Conservation (phyloP, 2,113 vertebrate genomes). For the Cacatua alba region DNA sequence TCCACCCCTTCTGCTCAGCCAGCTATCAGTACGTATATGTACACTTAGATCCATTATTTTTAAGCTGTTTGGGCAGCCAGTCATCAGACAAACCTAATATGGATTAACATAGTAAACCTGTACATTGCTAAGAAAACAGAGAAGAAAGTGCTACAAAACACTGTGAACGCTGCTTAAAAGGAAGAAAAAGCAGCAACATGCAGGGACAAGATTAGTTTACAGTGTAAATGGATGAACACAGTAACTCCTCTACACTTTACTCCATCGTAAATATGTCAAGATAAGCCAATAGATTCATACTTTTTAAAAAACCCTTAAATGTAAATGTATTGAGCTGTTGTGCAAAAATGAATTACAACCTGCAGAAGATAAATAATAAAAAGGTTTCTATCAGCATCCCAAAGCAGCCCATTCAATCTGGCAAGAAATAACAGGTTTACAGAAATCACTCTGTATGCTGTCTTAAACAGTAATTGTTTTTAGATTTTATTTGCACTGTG, state of each 20-base stretch:
- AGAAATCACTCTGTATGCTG: neutral
- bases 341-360: slow-evolving; percentile 52
- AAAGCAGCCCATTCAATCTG: slow-evolving; percentile 7
- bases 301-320: neutral
- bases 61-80: slow-evolving; percentile 21
- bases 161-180: slow-evolving; percentile 23
- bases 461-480: slow-evolving; percentile 41
- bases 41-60: slow-evolving; percentile 46
- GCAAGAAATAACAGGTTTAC: slow-evolving; percentile 62
- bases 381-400: slow-evolving; percentile 36
- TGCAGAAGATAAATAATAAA: slow-evolving; percentile 25
- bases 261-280: slow-evolving; percentile 51
- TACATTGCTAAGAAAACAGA: slow-evolving; percentile 43
- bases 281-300: slow-evolving; percentile 42
- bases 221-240: slow-evolving; percentile 54
- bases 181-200: slow-evolving; percentile 56
- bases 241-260: slow-evolving; percentile 48
- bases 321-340: slow-evolving; percentile 52
- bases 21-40: neutral
- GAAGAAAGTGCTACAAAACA: slow-evolving; percentile 32
- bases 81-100: slow-evolving; percentile 13
- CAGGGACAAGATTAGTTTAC: slow-evolving; percentile 52
- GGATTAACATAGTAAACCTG: slow-evolving; percentile 43
- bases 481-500: slow-evolving; percentile 59
- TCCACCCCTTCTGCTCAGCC: neutral